Conservation (phyloP, 2,888 invertebrate genomes). For the Chymomyza fuscimana region DNA sequence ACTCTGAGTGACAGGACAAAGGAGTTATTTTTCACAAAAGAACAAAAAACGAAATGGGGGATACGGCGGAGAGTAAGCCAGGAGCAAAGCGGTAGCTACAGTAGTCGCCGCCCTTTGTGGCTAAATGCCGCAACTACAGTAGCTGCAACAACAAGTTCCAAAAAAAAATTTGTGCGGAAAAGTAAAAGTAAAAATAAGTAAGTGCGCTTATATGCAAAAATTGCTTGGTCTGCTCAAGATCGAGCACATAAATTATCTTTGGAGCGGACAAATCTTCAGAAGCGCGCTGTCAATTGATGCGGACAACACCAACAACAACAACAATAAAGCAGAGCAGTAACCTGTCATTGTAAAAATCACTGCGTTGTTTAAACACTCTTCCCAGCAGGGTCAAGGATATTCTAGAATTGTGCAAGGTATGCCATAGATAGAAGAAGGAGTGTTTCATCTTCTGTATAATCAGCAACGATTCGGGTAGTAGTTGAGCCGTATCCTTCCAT, state of each 20-base stretch:
- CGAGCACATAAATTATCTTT: conserved; percentile 71
- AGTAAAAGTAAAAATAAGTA: conserved; percentile 66
- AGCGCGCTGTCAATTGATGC: conserved; percentile 53
- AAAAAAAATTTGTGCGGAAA: conserved; percentile 49
- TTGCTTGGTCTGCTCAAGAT: conserved; percentile 15
- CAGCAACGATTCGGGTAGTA: too few relatives aligned
- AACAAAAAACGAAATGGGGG: conserved; percentile 52
- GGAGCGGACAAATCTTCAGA: conserved; percentile 63
- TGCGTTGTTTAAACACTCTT: conserved; percentile 21
- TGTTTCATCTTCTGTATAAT: too few relatives aligned
- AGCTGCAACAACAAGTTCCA: conserved; percentile 8
- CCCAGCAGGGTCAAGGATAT: neutral
- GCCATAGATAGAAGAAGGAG: too few relatives aligned
- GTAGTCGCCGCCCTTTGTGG: conserved; percentile 21
- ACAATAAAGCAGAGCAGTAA: conserved; percentile 14
- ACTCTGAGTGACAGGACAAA: conserved; percentile 77
- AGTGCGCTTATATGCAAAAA: conserved; percentile 55
- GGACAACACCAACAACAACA: conserved; percentile 27
- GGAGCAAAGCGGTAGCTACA: conserved; percentile 7
- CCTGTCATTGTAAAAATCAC: conserved; percentile 66
- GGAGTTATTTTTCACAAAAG: conserved; percentile 75
- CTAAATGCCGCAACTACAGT: conserved; percentile 17
- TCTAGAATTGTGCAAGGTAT: too few relatives aligned
- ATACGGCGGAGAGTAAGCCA: conserved; percentile 9
- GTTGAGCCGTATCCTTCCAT: too few relatives aligned